Evolutionary conservation across 2,888 invertebrate species (phyloP).

Genomic region (Eucera pruinosa): DNA sequence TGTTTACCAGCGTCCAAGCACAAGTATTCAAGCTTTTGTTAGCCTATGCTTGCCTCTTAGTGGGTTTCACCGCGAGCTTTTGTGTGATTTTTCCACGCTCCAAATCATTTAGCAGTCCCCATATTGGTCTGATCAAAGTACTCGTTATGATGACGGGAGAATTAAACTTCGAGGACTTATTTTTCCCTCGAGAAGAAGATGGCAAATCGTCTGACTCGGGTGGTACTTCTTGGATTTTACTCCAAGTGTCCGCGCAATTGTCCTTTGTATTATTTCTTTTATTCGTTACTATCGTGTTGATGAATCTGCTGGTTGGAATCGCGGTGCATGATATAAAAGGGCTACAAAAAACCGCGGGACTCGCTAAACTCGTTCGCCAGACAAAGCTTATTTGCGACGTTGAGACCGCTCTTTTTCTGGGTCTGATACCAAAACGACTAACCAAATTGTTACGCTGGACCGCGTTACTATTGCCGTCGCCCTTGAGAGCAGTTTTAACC

Average conservation of each 20-base stretch:
- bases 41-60: slow-evolving; percentile 93
- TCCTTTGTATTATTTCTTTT: slow-evolving; percentile 92
- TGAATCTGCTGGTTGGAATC: slow-evolving; percentile 94
- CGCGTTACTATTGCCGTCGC: slow-evolving; percentile 92
- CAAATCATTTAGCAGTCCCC: slow-evolving; percentile 92
- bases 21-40: slow-evolving; percentile 94
- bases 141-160: slow-evolving; percentile 96
- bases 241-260: slow-evolving; percentile 93
- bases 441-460: slow-evolving; percentile 91
- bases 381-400: slow-evolving; percentile 95
- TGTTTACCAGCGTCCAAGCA: slow-evolving; percentile 94
- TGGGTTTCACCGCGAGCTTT: slow-evolving; percentile 94
- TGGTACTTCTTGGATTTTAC: slow-evolving; percentile 85
- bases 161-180: slow-evolving; percentile 90
- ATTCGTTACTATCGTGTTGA: slow-evolving; percentile 93
- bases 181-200: slow-evolving; percentile 87
- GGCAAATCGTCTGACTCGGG: slow-evolving; percentile 85
- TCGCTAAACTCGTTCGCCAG: slow-evolving; percentile 93
- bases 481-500: slow-evolving; percentile 92
- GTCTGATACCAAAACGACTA: slow-evolving; percentile 90
- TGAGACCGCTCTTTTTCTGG: slow-evolving; percentile 92
- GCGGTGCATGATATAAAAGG: slow-evolving; percentile 95
- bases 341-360: slow-evolving; percentile 92
- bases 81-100: slow-evolving; percentile 94
- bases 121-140: slow-evolving; percentile 93